Conservation (phyloP, 1,140 invertebrate species). For the Drosophila lini region DNA sequence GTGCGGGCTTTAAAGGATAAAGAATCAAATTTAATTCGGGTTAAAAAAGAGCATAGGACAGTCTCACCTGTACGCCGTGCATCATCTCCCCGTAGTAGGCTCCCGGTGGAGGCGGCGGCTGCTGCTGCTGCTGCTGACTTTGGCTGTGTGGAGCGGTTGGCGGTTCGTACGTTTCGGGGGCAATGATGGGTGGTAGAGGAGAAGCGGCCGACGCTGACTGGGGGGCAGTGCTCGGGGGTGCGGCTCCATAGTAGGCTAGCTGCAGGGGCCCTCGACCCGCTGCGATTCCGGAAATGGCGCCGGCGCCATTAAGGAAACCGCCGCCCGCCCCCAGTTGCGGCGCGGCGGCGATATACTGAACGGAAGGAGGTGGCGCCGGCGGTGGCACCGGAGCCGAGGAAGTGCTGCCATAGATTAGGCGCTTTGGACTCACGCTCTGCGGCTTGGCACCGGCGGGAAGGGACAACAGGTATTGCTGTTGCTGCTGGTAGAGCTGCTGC, state of each 20-base stretch:
- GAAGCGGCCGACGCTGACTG: slow-evolving; percentile 44
- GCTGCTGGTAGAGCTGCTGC: slow-evolving; percentile 57
- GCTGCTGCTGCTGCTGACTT: slow-evolving; percentile 64
- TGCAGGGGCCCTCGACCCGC: slow-evolving; percentile 61
- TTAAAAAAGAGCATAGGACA: background rate
- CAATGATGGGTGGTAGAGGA: slow-evolving; percentile 22
- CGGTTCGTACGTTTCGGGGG: slow-evolving; percentile 70
- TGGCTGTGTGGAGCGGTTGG: slow-evolving; percentile 80
- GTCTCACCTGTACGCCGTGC: slow-evolving; percentile 74
- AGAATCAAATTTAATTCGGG: background rate
- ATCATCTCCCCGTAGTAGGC: slow-evolving; percentile 81
- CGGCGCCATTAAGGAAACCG: slow-evolving; percentile 74
- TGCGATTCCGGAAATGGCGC: slow-evolving; percentile 47
- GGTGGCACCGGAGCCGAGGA: slow-evolving; percentile 17
- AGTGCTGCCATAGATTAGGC: slow-evolving; percentile 57
- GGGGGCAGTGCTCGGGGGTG: slow-evolving; percentile 60
- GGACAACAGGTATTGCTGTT: slow-evolving; percentile 67
- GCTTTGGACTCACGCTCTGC: slow-evolving; percentile 78
- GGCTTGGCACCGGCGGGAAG: slow-evolving; percentile 62
- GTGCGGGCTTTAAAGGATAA: slow-evolving; percentile 42
- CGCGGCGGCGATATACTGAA: slow-evolving; percentile 67
- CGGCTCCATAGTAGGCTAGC: slow-evolving; percentile 72
- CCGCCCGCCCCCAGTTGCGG: slow-evolving; percentile 46
- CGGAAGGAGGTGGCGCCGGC: slow-evolving; percentile 42
- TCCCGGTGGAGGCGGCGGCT: slow-evolving; percentile 60